Conservation (phyloP, 2,888 invertebrate species). For the Phaonia tiefii region DNA sequence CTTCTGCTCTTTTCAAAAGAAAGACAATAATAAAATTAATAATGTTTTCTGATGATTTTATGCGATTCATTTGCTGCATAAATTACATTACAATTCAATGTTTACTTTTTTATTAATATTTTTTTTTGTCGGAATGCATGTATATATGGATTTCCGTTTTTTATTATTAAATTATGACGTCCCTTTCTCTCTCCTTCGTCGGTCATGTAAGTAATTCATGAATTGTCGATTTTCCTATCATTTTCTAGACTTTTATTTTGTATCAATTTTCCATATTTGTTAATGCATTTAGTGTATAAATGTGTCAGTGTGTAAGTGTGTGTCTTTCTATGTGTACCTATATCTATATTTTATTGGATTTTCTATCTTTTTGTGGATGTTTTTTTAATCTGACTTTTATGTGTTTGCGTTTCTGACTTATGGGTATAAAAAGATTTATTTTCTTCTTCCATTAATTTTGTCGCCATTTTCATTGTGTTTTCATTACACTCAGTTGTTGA, state of each 20-base stretch:
- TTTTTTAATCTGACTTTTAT: constrained; percentile 22
- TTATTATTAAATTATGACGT: constrained; percentile 5
- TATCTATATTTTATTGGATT: constrained; percentile 71
- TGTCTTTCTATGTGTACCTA: constrained; percentile 51
- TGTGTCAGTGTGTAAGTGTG: too few species aligned
- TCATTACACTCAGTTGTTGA: neutral
- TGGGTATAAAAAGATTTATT: neutral
- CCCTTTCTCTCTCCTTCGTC: neutral
- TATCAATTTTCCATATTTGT: constrained; percentile 30
- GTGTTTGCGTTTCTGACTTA: neutral
- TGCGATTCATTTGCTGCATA: constrained; percentile 10
- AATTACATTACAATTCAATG: constrained; percentile 31
- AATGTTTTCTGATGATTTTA: constrained; percentile 11
- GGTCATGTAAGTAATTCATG: neutral
- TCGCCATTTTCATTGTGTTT: neutral
- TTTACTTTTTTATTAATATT: constrained; percentile 16
- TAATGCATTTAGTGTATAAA: too few species aligned
- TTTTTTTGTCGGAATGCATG: neutral
- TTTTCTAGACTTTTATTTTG: constrained; percentile 41
- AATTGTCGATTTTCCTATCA: constrained; percentile 38
- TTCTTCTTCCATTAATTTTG: neutral
- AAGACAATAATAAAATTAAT: neutral
- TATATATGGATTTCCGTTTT: constrained; percentile 11
- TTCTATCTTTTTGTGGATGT: constrained; percentile 63
- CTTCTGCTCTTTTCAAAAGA: constrained; percentile 47